These are phyloP conservation scores for Geopemphigus sp. DNA, from an alignment of 1,140 invertebrate species.

Conservation along the genomic window DNA sequence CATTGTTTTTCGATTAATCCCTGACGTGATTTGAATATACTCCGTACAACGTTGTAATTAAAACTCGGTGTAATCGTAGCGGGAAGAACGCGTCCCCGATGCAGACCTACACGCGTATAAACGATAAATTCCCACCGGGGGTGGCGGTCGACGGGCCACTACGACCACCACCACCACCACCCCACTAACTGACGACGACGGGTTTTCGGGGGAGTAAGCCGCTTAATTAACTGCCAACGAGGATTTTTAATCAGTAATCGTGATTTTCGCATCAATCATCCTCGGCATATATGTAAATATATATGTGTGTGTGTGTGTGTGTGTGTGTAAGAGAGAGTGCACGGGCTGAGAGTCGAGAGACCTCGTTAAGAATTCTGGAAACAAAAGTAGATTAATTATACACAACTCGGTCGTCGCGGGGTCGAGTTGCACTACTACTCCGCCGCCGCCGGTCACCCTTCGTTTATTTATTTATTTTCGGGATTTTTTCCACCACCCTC, in stretches of 20 bases:
- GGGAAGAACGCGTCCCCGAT: too few species aligned
- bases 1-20: too few species aligned
- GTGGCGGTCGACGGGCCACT: too few species aligned
- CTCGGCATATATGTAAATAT: too few species aligned
- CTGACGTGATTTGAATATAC: neutral
- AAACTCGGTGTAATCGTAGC: conserved; percentile 19
- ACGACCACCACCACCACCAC: too few species aligned
- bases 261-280: conserved; percentile 49
- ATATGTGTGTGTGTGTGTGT: too few species aligned
- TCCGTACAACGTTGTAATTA: neutral
- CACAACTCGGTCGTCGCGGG: conserved; percentile 4
- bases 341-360: too few species aligned
- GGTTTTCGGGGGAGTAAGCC: conserved; percentile 16
- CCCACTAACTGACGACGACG: neutral
- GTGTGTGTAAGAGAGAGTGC: too few species aligned
- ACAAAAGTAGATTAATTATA: conserved; percentile 49
- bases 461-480: conserved; percentile 32
- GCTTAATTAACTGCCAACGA: conserved; percentile 48
- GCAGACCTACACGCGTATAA: neutral
- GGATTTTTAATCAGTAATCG: conserved; percentile 44
- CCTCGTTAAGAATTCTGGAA: conserved; percentile 46
- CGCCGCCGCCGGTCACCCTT: neutral
- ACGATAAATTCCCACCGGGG: conserved; percentile 24
- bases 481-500: neutral
- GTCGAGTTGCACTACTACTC: conserved; percentile 16